These are phyloP conservation scores for Leuciscus idus DNA, from an alignment of 2,113 vertebrate genomes.

Conservation along the genomic window DNA sequence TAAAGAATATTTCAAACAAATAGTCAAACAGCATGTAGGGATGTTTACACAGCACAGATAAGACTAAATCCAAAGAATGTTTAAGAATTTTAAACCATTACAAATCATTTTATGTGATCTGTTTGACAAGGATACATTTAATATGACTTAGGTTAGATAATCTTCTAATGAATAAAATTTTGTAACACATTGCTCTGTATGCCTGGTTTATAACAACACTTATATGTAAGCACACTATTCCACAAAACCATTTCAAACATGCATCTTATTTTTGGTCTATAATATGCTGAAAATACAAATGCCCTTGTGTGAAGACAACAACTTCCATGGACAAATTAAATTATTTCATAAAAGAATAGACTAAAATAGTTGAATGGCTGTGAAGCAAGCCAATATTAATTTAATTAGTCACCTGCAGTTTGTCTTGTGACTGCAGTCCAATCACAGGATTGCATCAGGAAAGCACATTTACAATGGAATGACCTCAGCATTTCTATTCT, in stretches of 20 bases:
- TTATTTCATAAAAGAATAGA: not conserved
- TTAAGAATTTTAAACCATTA: not conserved
- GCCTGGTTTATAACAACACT: slow-evolving; percentile 8
- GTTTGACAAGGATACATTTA: not conserved
- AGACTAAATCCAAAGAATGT: slow-evolving; percentile 15
- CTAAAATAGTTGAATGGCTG: not conserved
- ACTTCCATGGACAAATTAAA: slow-evolving; percentile 49
- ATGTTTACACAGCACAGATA: slow-evolving; percentile 35
- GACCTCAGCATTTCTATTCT: slow-evolving; percentile 72
- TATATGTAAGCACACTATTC: slow-evolving; percentile 29
- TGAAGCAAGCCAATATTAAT: not conserved
- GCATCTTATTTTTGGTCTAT: slow-evolving; percentile 2
- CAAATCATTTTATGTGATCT: not conserved
- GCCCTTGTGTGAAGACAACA: not conserved
- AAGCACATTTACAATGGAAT: slow-evolving; percentile 76
- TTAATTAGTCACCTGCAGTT: not conserved
- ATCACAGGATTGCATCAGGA: slow-evolving; percentile 61
- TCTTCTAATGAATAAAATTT: not conserved
- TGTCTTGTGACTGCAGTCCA: slow-evolving; percentile 49
- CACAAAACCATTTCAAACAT: slow-evolving; percentile 16
- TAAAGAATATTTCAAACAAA: not conserved
- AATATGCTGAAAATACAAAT: slow-evolving; percentile 5
- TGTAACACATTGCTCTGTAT: slow-evolving; percentile 18
- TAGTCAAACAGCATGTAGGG: not conserved
- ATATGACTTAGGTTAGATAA: not conserved